Evolutionary conservation across 2,797 vertebrate genomes (phyloP), one percentile per base, ranked within the genome.

Genomic region (Bradypodion pumilum): DNA sequence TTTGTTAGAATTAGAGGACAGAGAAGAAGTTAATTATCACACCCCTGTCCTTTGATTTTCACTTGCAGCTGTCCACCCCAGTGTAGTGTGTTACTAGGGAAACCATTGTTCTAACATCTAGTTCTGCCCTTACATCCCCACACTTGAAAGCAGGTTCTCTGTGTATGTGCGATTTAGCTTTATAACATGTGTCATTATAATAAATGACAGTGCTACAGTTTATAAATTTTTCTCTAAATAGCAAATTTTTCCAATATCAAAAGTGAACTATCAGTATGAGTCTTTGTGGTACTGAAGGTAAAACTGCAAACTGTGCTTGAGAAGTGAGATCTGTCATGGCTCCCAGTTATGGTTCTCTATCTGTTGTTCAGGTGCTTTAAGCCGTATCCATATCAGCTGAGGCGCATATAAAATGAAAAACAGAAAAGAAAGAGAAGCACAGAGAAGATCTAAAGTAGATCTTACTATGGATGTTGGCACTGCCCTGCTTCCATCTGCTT

Each of bases 1-100:
- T 46, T 49, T 40, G 19, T 62, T 46, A 40, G 27, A 81, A 69
- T n/a, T 70, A 1, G 7, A 66, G 21, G 49, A 25, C 7, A 21
- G 27, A 32, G 56, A 56, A 32, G 35, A 25, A 13, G 32, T n/a
- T 80, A 46, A 62, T 40, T 75, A 75, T 29, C 76, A 10, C 23
- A 74, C 5, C 52, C 25, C 79, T 37, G n/a, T 42, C 72, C 40
- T 19, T 49, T 23, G 73, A 63, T 85, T 85, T 32, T 80, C 37
- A 40, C 32, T 25, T 70, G 65, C 29, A 77, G 35, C 42, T 77
- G 42, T 23, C 56, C 32, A 37, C 42, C 29, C 15, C 56, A 25
- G n/a, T 25, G n/a, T 49, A 37, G 74, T 56, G 56, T 73, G 69
- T 85, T 85, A 81, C 84, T 62, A 76, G 8, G 79, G 66, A 76